Conservation (phyloP, 2,888 invertebrate species). For the Crepidodera aurea region DNA sequence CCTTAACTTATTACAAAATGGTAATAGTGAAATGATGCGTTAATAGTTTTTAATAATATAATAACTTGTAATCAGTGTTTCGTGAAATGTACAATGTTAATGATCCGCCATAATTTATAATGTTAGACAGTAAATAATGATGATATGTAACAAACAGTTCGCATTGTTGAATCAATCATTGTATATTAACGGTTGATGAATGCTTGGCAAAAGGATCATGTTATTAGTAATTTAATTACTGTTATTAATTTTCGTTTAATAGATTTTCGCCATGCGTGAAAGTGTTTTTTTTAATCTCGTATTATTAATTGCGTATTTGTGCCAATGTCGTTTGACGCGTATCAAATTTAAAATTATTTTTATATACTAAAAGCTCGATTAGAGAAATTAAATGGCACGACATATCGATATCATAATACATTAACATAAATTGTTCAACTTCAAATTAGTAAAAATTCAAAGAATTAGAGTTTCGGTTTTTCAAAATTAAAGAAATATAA, state of each 20-base stretch:
- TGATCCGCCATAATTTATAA: slow-evolving; percentile 8
- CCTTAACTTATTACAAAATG: slow-evolving; percentile 9
- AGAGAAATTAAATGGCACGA: too few species aligned
- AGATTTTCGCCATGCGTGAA: slow-evolving; percentile 9
- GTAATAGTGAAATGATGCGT: slow-evolving; percentile 3
- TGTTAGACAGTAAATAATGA: slow-evolving; percentile 7
- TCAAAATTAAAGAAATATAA: too few species aligned
- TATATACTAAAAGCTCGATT: too few species aligned
- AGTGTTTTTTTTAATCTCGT: not conserved
- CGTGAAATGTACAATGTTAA: slow-evolving; percentile 5
- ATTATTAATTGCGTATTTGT: not conserved
- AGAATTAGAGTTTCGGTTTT: too few species aligned
- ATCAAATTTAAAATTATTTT: too few species aligned
- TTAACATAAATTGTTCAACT: too few species aligned
- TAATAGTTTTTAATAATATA: slow-evolving; percentile 19
- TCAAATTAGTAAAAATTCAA: too few species aligned
- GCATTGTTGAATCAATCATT: slow-evolving; percentile 9
- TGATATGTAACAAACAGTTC: not conserved
- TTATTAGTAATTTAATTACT: slow-evolving; percentile 14
- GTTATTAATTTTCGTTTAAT: slow-evolving; percentile 13
- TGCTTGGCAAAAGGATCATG: slow-evolving; percentile 2
- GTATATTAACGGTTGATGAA: slow-evolving; percentile 8
- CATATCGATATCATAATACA: too few species aligned
- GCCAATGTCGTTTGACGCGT: too few species aligned
- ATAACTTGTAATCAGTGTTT: slow-evolving; percentile 3